Evolutionary conservation across 2,113 vertebrate genomes (phyloP), one percentile per base, ranked within the genome.

Genomic region (Austrofundulus limnaeus): DNA sequence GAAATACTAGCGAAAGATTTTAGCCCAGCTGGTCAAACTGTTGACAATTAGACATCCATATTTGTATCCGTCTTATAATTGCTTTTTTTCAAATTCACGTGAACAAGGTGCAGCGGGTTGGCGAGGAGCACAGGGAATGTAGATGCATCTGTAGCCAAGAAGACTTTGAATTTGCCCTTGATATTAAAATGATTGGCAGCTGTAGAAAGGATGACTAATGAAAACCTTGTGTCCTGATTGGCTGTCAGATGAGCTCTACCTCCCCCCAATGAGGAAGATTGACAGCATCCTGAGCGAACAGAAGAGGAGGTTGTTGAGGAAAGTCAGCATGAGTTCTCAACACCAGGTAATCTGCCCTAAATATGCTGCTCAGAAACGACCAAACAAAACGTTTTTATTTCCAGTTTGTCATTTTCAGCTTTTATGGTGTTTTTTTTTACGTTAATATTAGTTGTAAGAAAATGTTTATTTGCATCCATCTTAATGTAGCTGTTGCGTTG

Each of bases 201-300:
- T 59, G 25, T 47, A 23, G 56, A 67, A 66, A 61, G 65, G 56
- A 72, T 70, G 57, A 62, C 72, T 83, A 78, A 79, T 76, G 50
- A 48, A 54, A 71, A 43, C 25, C 13, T 69, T 63, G 49, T 45
- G 3, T 11, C 20, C 69, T 47, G 68, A 84, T 71, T 78, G 76
- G 71, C 60, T 67, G 72, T 55, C 85, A 94, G 95, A 96, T 13
- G 95, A 96, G 77, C 86, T 96, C 28, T 96, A 96, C 80, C 93
- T 96, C 46, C 95, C 95, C 0, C 94, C 94, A 6, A 96, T 96
- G 95, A 90, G 94, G 73, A 96, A 95, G 90, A 96, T 96, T 2
- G 95, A 96, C 28, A 90, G 94, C 66, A 94, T 96, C 81, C 86
- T 96, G 55, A 93, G 92, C 60, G 95, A 96, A 85, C 94, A 95